Base-by-base conservation (phyloP, 2,113 vertebrate genomes). In the Nettapus auritus region DNA sequence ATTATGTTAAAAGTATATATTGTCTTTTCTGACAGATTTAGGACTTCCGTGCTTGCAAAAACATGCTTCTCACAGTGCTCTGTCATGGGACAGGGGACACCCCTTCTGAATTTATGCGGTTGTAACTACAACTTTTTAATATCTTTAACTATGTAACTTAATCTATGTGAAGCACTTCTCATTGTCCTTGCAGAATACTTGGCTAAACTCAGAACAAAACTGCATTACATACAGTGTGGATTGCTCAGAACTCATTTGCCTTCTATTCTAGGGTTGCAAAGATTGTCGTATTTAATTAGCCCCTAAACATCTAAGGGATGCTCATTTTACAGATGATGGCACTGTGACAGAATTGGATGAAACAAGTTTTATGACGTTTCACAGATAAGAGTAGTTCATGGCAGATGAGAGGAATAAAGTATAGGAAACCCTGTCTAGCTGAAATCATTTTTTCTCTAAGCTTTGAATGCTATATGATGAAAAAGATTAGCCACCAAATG, bases 241-340 rank as follows among this genome's bases (percentile, higher is more conserved):
- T 56, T 3, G 5, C 64, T 80, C 50, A 46, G 46, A 90, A 56
- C 15, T 88, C 11, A 20, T 42, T 82, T 90, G 0, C 0, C 90
- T 77, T 77, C 38, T 20, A 23, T 63, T 10, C 31, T 70, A 55
- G 14, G 20, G 5, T 60, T 77, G 11, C 86, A 38, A 91, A 82
- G 42, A 34, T 55, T 82, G 91, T 91, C 31, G 36, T 34, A 66
- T 82, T 88, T 80, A 33, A 86, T 80, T 94, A 88, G 93, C 36
- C 64, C 52, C 29, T 79, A 23, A 86, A 56, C 28, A 60, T 88
- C 59, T 91, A 46, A 77, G 36, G 36, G 15, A 52, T 88, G 66
- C 40, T 67, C 21, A 74, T 80, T 94, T 89, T 46, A 42, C 9
- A 67, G 63, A 15, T 81, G 57, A 26, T 44, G 20, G 40, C 36